phyloP scores from a whole-genome alignment of 1,140 invertebrate species.

The Hormaphis cornu region DNA sequence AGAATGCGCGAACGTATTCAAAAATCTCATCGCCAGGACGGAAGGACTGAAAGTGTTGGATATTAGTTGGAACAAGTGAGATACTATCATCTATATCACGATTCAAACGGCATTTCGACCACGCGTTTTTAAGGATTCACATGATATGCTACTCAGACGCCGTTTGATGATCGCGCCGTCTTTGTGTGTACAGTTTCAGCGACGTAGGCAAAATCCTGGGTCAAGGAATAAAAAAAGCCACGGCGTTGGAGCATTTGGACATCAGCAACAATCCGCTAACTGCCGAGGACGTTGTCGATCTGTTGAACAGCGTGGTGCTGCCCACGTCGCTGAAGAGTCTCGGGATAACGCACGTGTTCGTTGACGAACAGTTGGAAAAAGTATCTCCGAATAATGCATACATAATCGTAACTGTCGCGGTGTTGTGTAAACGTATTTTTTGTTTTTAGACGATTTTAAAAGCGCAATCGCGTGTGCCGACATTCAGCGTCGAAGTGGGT shows the following conservation, averaged over 20 bases:
- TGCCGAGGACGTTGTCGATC: background rate
- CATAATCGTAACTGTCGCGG: too few species aligned
- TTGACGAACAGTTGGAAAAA: background rate
- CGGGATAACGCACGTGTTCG: background rate
- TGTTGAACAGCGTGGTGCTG: background rate
- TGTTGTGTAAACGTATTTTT: too few species aligned
- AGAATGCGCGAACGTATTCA: background rate
- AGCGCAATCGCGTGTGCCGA: background rate
- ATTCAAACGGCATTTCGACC: background rate
- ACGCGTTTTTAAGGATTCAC: background rate
- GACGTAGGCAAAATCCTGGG: slow-evolving; percentile 1
- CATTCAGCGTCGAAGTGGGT: background rate
- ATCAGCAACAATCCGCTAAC: slow-evolving; percentile 8
- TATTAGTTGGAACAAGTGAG: slow-evolving; percentile 15
- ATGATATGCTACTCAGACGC: background rate
- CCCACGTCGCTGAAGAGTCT: background rate
- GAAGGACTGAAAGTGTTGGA: background rate
- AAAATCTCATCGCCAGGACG: background rate
- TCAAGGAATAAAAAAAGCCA: background rate
- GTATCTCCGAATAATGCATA: too few species aligned
- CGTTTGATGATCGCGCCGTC: background rate
- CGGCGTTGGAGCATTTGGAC: background rate
- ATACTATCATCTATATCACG: too few species aligned
- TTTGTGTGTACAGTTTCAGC: background rate
- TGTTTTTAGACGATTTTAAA: background rate